Base-by-base conservation (phyloP, 2,888 invertebrate genomes). In the Zaprionus bogoriensis region DNA sequence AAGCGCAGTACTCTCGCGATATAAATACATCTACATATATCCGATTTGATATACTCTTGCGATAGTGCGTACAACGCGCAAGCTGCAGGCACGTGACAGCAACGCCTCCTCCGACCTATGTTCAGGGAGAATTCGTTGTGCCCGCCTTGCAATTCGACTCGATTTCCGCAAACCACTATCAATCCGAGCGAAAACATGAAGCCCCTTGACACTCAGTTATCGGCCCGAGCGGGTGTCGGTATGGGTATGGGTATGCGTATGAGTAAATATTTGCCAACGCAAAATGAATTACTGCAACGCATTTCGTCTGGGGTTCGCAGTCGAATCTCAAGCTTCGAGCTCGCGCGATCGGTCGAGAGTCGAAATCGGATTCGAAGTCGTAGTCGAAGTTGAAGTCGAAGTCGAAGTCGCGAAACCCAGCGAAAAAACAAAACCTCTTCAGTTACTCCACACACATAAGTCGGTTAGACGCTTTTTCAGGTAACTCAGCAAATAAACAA, bases 131-230 rank as follows among this genome's bases (percentile, higher is more conserved):
- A 38, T 39, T n/a, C 36, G 41, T 52, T 68, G 54, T 32, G 58
- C 28, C 28, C 38, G 9, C 30, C 6, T 23, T 19, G n/a, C 7
- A 27, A 41, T 38, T 45, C 54, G n/a, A n/a, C n/a, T n/a, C n/a
- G 38, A 60, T 48, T 68, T 72, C 48, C 62, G 65, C 12, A 39
- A 44, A 32, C 45, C 4, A 22, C 28, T 53, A 45, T 25, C 64
- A 66, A 47, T 30, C 14, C 48, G 4, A 32, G 22, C 6, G 12
- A 17, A 48, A 45, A 23, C 28, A 30, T 66, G 54, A 71, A 67
- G 71, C 77, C 78, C 79, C 79, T 74, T 77, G 79, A 79, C 79
- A 79, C 67, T 67, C 80, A 74, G 80, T 79, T 79, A 83, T 79
- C 79, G 61, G 75, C 42, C 3, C 17, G 0, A 14, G 32, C 12